Percentiles rank a stretch among this genome's conserved stretches.
These are phyloP conservation scores for Pogonophryne albipinna DNA, from an alignment of 2,797 vertebrate species.

Conservation along the genomic window DNA sequence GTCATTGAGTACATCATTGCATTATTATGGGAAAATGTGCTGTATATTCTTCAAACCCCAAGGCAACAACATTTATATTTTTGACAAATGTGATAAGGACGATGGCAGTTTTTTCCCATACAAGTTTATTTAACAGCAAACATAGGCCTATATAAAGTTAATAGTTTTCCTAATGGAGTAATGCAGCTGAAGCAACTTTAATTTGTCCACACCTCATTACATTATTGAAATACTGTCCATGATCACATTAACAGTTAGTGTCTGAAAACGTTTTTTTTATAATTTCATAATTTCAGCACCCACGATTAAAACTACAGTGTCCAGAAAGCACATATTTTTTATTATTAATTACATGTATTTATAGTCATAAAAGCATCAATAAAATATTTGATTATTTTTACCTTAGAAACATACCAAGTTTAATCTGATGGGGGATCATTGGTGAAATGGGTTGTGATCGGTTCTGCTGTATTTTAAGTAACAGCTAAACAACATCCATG, in stretches of 20 bases:
- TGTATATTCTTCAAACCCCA: too few relatives aligned
- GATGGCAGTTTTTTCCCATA: too few relatives aligned
- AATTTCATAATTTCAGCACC: background rate
- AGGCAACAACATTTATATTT: too few relatives aligned
- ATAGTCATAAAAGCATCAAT: background rate
- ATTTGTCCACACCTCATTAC: background rate
- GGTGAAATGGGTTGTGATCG: background rate
- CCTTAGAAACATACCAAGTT: background rate
- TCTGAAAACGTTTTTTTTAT: background rate
- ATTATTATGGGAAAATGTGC: too few relatives aligned
- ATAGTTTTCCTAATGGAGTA: too few relatives aligned
- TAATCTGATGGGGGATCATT: background rate
- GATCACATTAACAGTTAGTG: background rate
- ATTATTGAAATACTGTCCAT: background rate
- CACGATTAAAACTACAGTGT: background rate
- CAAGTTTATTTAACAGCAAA: too few relatives aligned
- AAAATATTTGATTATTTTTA: background rate
- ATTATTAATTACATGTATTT: background rate
- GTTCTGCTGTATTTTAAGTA: constrained; percentile 2
- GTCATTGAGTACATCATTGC: too few relatives aligned
- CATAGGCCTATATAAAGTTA: too few relatives aligned
- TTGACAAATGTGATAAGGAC: too few relatives aligned
- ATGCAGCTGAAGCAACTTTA: background rate
- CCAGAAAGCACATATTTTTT: background rate
- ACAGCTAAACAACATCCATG: constrained; percentile 13